Evolutionary conservation across 53 echinoderm and acorn worm genomes (phyloP).

Genomic region (Hippasteria phrygiana): DNA sequence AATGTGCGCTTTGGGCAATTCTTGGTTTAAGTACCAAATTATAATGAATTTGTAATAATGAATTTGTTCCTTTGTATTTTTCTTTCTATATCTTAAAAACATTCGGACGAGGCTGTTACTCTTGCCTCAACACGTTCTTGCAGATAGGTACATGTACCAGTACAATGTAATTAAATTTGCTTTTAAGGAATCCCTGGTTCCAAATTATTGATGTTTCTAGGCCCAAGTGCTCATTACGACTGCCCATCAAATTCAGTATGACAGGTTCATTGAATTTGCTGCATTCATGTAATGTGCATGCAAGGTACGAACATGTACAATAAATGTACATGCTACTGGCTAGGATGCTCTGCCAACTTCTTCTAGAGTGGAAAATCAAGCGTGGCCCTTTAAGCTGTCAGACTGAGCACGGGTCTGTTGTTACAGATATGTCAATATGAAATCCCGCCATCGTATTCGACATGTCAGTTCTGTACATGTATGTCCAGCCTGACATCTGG

Average conservation of each 20-base stretch:
- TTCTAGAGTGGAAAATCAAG: background rate
- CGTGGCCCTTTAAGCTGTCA: conserved; percentile 24
- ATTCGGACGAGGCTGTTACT: no score
- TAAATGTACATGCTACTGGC: no score
- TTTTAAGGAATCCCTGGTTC: background rate
- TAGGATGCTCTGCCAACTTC: background rate
- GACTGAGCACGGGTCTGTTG: conserved; percentile 18
- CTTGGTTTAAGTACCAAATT: no score
- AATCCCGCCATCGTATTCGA: conserved; percentile 7
- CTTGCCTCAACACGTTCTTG: no score
- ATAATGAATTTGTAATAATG: no score
- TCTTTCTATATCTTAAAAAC: no score
- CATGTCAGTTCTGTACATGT: background rate
- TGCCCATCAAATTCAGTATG: background rate
- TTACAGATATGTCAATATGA: conserved; percentile 50
- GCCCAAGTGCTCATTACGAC: background rate
- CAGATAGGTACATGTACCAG: no score
- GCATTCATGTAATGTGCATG: background rate
- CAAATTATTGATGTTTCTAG: background rate
- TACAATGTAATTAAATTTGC: background rate
- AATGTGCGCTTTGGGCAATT: no score
- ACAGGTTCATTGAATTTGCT: background rate
- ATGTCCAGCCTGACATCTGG: conserved; percentile 49
- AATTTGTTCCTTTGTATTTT: no score
- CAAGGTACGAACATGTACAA: background rate